Base-by-base conservation (phyloP, 2,888 invertebrate genomes). In the Tipula helvola region DNA sequence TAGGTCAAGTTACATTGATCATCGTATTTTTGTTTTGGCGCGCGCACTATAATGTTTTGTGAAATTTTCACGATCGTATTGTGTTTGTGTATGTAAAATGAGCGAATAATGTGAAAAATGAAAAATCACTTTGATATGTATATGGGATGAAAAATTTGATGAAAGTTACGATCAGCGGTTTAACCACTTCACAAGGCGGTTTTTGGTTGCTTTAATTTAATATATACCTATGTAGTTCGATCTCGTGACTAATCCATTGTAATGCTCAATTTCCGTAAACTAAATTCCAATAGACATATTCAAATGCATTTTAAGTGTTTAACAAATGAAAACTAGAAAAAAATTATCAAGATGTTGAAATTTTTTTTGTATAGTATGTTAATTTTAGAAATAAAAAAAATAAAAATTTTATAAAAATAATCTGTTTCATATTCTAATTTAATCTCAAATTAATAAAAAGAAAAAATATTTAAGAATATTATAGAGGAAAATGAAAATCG, bases 1-100 rank as follows among this genome's bases (percentile, higher is more conserved):
- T 84, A 84, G 84, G 84, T 84, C 84, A 84, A 84, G 41, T 84
- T 84, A 84, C 84, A 84, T 84, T 71, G 71, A 71, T 71, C 28
- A 71, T 71, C 71, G 71, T 71, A 71, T 71, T 71, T 71, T 71
- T 71, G 18, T 18, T 71, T 18, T 18, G 28, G 71, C 71, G 71
- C 71, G 71, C 71, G 10, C 13, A 28, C 71, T 71, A 18, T 52
- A 8, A 71, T 28, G 71, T 28, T 71, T 71, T 71, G 10, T 18
- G 28, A 71, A 71, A 71, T 71, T 71, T 71, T 71, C 71, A 10
- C 71, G 71, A 71, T 71, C 28, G 28, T 7, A 8, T 16, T 12
- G 52, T 57, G 3, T 39, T 39, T 57, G 28, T 28, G 28, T 71
- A 10, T 52, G 52, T 52, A 52, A 3, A 28, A 7, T 44, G 39